Percentiles rank a stretch among this genome's conserved stretches.
These are phyloP conservation scores for Bagarius yarrelli DNA, from an alignment of 2,113 vertebrate genomes.

Conservation along the genomic window DNA sequence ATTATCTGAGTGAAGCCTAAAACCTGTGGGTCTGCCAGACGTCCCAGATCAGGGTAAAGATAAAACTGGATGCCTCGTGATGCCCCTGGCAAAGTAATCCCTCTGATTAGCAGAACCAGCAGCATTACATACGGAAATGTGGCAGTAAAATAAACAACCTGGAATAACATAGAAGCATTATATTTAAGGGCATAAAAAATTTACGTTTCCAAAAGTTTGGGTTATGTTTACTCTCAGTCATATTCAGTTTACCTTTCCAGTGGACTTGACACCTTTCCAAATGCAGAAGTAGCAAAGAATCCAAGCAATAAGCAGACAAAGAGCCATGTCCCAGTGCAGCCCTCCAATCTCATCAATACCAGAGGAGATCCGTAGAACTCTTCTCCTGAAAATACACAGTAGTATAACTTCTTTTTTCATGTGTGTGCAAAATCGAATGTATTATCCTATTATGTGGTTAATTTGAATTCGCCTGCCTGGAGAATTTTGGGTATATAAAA, in stretches of 20 bases:
- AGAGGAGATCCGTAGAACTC: constrained; percentile 85
- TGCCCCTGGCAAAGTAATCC: constrained; percentile 86
- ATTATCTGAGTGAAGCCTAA: not conserved
- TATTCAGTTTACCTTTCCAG: constrained; percentile 79
- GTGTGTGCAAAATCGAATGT: not conserved
- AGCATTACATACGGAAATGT: constrained; percentile 95
- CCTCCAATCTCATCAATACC: constrained; percentile 86
- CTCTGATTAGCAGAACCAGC: constrained; percentile 83
- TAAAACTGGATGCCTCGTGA: constrained; percentile 86
- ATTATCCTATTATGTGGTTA: not conserved
- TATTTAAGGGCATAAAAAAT: not conserved
- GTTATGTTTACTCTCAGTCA: not conserved
- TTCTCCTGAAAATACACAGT: constrained; percentile 68
- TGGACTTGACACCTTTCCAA: constrained; percentile 96
- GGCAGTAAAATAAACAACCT: constrained; percentile 97
- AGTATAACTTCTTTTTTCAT: not conserved
- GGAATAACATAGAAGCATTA: too few relatives aligned
- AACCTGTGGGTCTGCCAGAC: constrained; percentile 90
- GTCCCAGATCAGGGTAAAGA: constrained; percentile 84
- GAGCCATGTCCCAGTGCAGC: constrained; percentile 86
- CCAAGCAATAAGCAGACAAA: constrained; percentile 89
- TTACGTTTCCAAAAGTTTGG: not conserved
- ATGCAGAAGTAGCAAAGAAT: constrained; percentile 96
- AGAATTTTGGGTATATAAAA: not conserved
- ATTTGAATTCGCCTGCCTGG: not conserved